Evolutionary conservation across 2,888 invertebrate species (phyloP).

Genomic region (Hybos culiciformis): DNA sequence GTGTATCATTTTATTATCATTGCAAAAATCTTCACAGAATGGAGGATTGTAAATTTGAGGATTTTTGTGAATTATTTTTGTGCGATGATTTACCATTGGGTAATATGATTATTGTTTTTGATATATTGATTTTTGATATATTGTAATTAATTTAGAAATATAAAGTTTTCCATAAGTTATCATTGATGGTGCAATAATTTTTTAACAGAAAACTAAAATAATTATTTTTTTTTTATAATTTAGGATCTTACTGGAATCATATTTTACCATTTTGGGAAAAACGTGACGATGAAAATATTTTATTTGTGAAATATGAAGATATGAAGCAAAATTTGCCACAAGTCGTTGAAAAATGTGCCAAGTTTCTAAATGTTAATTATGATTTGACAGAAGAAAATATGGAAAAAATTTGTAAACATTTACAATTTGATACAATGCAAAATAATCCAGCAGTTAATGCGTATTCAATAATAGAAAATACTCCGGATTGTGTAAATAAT

Average conservation of each 20-base stretch:
- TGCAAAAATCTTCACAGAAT: conserved; percentile 56
- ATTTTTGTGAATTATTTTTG: conserved; percentile 62
- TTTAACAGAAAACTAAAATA: too few relatives aligned
- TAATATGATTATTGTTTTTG: too few relatives aligned
- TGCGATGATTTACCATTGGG: conserved; percentile 48
- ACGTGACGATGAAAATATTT: conserved; percentile 53
- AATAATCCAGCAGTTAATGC: conserved; percentile 65
- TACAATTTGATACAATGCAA: conserved; percentile 72
- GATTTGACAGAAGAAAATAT: conserved; percentile 51
- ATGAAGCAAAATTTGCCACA: conserved; percentile 58
- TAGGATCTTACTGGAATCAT: conserved; percentile 53
- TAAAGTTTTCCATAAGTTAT: too few relatives aligned
- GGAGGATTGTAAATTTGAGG: conserved; percentile 50
- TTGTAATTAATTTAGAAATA: too few relatives aligned
- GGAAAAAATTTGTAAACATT: conserved; percentile 51
- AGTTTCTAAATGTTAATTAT: conserved; percentile 42
- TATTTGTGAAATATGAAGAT: conserved; percentile 71
- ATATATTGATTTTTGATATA: too few relatives aligned
- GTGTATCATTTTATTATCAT: conserved; percentile 79
- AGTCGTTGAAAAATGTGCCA: conserved; percentile 53
- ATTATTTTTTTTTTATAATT: too few relatives aligned
- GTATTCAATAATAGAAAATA: conserved; percentile 44
- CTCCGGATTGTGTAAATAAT: conserved; percentile 4
- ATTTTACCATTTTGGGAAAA: conserved; percentile 55
- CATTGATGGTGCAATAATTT: too few relatives aligned